Evolutionary conservation across 2,797 vertebrate genomes (phyloP).

Genomic region (Intellagama lesueurii): DNA sequence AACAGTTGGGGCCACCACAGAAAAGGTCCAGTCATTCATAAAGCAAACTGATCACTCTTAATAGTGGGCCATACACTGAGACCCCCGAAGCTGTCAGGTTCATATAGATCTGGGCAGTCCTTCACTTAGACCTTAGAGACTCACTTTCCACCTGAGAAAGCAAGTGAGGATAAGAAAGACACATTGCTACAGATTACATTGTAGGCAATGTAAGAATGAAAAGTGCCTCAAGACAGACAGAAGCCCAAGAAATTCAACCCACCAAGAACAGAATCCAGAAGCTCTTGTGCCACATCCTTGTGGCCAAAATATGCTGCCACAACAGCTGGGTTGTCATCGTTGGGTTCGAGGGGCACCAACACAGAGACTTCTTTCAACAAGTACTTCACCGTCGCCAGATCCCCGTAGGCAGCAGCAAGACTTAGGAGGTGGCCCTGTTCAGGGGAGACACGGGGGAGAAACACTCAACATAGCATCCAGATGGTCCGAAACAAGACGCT

Average conservation of each 20-base stretch:
- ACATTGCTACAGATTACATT: background rate
- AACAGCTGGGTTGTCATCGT: conserved; percentile 87
- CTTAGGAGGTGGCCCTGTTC: conserved; percentile 86
- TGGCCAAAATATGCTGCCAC: conserved; percentile 89
- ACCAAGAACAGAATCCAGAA: conserved; percentile 90
- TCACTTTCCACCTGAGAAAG: background rate
- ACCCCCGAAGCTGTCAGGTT: background rate
- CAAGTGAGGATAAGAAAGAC: background rate
- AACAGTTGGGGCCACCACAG: background rate
- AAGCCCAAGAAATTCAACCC: conserved; percentile 21
- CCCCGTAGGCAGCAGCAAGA: conserved; percentile 84
- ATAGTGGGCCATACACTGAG: background rate
- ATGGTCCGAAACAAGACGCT: background rate
- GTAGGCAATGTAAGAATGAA: background rate
- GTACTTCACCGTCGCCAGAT: conserved; percentile 85
- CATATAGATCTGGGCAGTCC: background rate
- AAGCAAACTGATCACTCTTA: background rate
- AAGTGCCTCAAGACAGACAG: no score
- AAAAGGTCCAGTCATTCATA: background rate
- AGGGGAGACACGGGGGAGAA: background rate
- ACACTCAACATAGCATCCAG: conserved; percentile 16
- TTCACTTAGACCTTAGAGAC: background rate
- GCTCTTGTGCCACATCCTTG: conserved; percentile 80
- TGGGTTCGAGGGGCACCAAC: conserved; percentile 83
- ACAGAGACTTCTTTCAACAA: conserved; percentile 84